Evolutionary conservation across 2,113 vertebrate species (phyloP).

Genomic region (Stictonetta naevosa): DNA sequence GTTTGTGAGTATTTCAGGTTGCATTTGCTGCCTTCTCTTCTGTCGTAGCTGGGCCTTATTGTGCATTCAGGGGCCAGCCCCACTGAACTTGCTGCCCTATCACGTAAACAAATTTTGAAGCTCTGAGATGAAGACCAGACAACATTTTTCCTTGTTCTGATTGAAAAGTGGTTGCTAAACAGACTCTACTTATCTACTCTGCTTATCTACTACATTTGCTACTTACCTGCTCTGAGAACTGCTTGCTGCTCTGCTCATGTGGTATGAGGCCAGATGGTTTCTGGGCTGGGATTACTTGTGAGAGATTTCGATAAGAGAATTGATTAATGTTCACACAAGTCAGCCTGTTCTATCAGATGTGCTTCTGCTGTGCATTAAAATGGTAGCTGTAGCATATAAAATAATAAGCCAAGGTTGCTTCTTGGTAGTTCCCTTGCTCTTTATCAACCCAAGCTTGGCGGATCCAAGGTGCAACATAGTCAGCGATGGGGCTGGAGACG

Average conservation of each 20-base stretch:
- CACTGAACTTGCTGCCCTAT: not conserved
- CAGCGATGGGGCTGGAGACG: not conserved
- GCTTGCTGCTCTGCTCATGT: fast-evolving
- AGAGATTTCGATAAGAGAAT: not conserved
- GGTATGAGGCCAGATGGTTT: not conserved
- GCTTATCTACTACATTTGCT: not conserved
- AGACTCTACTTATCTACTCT: not conserved
- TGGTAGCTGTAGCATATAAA: not conserved
- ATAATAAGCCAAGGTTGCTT: not conserved
- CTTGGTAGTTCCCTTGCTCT: not conserved
- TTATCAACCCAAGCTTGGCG: not conserved
- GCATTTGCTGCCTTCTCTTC: not conserved
- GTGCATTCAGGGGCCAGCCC: too few relatives aligned
- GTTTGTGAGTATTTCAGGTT: not conserved
- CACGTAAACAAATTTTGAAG: not conserved
- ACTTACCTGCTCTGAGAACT: not conserved
- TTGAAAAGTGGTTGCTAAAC: not conserved
- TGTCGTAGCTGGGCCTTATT: not conserved
- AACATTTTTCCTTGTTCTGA: not conserved
- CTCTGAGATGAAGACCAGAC: not conserved
- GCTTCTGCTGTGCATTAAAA: not conserved
- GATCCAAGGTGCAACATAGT: not conserved
- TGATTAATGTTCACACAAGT: not conserved
- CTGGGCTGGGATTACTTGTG: not conserved
- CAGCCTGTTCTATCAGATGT: not conserved